A percentile compares a stretch with the other conserved stretches of the same genome.
Conservation (phyloP, 2,888 invertebrate species). For the Meteorus colon region DNA sequence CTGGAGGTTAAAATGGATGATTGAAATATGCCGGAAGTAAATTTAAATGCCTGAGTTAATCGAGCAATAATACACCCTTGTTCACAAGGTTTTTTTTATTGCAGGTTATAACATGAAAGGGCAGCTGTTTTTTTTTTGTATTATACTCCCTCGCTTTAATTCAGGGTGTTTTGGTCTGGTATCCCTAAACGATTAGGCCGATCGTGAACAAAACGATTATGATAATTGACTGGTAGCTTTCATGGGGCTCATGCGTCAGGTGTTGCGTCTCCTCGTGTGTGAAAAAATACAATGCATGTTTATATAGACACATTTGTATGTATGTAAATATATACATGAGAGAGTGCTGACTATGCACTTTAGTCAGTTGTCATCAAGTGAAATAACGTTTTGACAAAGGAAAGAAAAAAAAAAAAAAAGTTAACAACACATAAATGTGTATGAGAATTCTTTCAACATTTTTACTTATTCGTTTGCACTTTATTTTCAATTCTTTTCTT, state of each 20-base stretch:
- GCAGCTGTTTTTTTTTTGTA: slow-evolving; percentile 37
- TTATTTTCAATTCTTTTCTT: background rate
- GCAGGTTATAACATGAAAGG: slow-evolving; percentile 5
- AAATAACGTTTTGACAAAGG: background rate
- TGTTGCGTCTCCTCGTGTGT: slow-evolving; percentile 38
- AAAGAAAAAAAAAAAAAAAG: background rate
- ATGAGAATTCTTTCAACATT: background rate
- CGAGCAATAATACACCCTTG: slow-evolving; percentile 51
- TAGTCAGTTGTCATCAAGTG: slow-evolving; percentile 12
- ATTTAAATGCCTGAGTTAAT: slow-evolving; percentile 68
- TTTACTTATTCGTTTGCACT: background rate
- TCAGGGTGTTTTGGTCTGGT: slow-evolving; percentile 21
- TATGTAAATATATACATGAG: background rate
- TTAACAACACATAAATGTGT: background rate
- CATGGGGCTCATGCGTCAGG: slow-evolving; percentile 38
- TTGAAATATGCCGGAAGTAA: slow-evolving; percentile 60
- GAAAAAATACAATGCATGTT: slow-evolving; percentile 18
- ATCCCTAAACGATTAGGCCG: slow-evolving; percentile 51
- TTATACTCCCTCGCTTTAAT: slow-evolving; percentile 9
- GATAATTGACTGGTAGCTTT: slow-evolving; percentile 38
- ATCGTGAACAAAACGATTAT: slow-evolving; percentile 41
- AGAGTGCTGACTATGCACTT: background rate
- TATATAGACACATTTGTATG: background rate
- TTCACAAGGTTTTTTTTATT: slow-evolving; percentile 6
- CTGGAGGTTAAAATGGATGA: slow-evolving; percentile 8